Evolutionary conservation across 2,797 vertebrate species (phyloP), one percentile per base, ranked within the genome.

Genomic region (Enteromius treurensis): DNA sequence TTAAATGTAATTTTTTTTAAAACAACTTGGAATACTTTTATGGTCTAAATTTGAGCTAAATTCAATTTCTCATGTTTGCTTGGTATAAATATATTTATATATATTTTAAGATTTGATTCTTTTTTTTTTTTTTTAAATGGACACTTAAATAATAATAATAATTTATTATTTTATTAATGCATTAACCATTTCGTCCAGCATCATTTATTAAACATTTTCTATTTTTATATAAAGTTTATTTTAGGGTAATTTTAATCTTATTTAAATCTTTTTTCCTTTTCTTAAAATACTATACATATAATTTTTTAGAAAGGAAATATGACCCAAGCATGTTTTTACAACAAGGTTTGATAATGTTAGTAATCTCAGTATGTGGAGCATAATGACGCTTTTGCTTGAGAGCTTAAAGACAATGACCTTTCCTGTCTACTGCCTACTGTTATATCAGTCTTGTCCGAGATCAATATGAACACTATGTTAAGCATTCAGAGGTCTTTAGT

Each of bases 391-490:
- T 82, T 80, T 62, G 17, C 67, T 21, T n/a, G 51, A 60, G 67
- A 68, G 32, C 21, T 49, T 37, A 82, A 82, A 82, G 45, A 67
- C 60, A 10, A 21, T 34, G 74, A 77, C 74, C 81, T 83, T 77
- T 60, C 53, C 40, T 83, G 81, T 83, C 81, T 55, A 23, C 21
- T 69, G 51, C 74, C 74, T 69, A 37, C 73, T 76, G 26, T 77
- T 23, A 83, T 77, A 83, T 83, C 74, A 77, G 81, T 83, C 81
- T 83, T 76, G 64, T 58, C 45, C 58, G 3, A 69, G 67, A 83
- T 83, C 82, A 83, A 83, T 83, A 62, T 77, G 29, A 71, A 78
- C 82, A 83, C 49, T 83, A 78, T 71, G 82, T 78, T 70, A 62
- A 78, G 53, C 82, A 69, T 68, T 69, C 49, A 77, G 62, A 77